Percentiles rank a stretch among this genome's conserved stretches.
Evolutionary conservation across 1,140 invertebrate genomes (phyloP).

Genomic region (Parapsyche elsis): DNA sequence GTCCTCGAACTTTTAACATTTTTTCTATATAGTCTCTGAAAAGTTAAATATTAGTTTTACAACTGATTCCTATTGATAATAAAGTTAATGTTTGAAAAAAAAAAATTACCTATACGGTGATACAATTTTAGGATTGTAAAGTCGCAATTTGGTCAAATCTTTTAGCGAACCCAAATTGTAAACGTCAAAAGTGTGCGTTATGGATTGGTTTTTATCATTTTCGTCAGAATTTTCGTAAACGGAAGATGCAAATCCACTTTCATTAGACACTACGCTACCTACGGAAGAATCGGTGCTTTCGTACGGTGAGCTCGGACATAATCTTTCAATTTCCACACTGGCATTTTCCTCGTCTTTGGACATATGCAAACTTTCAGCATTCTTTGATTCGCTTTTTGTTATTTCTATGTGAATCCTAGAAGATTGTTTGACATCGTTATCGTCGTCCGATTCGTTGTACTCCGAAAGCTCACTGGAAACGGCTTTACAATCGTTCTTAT

Average conservation of each 20-base stretch:
- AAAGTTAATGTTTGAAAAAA: neutral
- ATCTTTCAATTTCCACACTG: neutral
- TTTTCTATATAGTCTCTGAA: constrained; percentile 85
- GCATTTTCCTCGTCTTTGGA: neutral
- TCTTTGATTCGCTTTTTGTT: constrained; percentile 46
- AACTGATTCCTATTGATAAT: neutral
- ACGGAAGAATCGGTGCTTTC: constrained; percentile 53
- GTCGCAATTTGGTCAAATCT: constrained; percentile 60
- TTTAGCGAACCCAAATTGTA: constrained; percentile 62
- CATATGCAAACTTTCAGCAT: neutral
- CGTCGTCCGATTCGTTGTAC: constrained; percentile 46
- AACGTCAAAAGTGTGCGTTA: constrained; percentile 49
- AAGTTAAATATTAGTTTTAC: too few relatives aligned
- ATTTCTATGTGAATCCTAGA: constrained; percentile 50
- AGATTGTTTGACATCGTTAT: constrained; percentile 44
- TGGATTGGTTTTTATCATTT: neutral
- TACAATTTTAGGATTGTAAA: constrained; percentile 62
- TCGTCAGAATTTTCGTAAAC: constrained; percentile 47
- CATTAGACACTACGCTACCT: constrained; percentile 50
- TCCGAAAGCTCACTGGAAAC: neutral
- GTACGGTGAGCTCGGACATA: constrained; percentile 46
- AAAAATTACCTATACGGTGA: constrained; percentile 68
- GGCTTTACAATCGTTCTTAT: neutral
- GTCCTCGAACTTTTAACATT: constrained; percentile 84
- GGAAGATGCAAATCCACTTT: constrained; percentile 52